Conservation (phyloP, 2,797 vertebrate genomes). For the Macropus fuliginosus region DNA sequence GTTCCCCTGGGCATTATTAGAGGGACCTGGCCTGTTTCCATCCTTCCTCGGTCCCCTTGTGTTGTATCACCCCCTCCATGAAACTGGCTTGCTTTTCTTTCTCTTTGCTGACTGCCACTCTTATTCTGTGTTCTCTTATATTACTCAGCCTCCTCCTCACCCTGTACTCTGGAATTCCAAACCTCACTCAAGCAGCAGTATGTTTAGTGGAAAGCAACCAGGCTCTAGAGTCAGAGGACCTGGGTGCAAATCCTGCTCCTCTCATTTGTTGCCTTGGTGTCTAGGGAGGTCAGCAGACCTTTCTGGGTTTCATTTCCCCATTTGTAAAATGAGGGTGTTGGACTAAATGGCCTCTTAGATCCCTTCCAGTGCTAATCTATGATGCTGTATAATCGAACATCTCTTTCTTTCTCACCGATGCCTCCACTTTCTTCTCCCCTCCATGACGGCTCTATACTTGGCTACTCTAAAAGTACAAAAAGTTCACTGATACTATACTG, state of each 20-base stretch:
- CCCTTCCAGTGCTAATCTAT: background rate
- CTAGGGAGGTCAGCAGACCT: background rate
- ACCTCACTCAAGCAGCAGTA: background rate
- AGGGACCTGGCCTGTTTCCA: background rate
- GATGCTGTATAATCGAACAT: background rate
- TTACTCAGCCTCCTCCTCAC: background rate
- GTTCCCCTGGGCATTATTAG: background rate
- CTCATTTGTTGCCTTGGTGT: background rate
- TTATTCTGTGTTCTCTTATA: background rate
- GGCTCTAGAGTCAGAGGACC: background rate
- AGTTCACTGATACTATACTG: background rate
- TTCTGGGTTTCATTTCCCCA: background rate
- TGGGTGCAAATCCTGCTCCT: background rate
- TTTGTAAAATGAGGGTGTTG: background rate
- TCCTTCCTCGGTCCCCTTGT: background rate
- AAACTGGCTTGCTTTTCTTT: background rate
- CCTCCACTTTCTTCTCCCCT: slow-evolving; percentile 24
- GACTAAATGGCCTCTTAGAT: background rate
- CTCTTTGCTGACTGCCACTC: background rate
- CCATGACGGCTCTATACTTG: background rate
- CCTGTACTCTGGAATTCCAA: background rate
- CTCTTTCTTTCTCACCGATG: background rate
- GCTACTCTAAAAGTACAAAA: slow-evolving; percentile 12
- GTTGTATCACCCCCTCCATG: background rate
- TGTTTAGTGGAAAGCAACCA: background rate